A percentile compares a stretch with the other conserved stretches of the same genome.
Conservation (phyloP, 1,140 invertebrate species). For the Campoletis sonorensis region DNA sequence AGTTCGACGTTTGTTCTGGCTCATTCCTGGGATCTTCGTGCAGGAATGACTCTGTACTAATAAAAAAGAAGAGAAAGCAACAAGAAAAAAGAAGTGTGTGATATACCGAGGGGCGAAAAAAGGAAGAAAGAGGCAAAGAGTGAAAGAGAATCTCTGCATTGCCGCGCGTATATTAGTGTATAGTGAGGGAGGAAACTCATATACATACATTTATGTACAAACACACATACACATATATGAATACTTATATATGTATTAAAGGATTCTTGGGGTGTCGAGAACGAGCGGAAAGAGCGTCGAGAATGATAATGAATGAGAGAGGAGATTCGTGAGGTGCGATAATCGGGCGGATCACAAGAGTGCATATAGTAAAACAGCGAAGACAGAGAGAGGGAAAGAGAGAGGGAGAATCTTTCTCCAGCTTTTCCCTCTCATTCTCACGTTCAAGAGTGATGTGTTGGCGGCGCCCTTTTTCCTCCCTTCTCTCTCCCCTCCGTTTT, state of each 20-base stretch:
- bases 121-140: constrained; percentile 37
- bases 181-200: constrained; percentile 26
- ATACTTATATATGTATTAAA: background rate
- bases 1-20: constrained; percentile 4
- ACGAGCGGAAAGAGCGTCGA: constrained; percentile 49
- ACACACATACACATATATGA: background rate
- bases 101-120: constrained; percentile 31
- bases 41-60: constrained; percentile 25
- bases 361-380: constrained; percentile 24
- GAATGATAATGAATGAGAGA: constrained; percentile 58
- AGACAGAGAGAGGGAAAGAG: constrained; percentile 31
- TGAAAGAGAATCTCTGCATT: constrained; percentile 26
- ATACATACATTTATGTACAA: background rate
- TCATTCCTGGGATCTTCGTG: constrained; percentile 34
- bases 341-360: constrained; percentile 42
- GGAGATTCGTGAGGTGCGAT: constrained; percentile 54
- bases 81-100: constrained; percentile 16
- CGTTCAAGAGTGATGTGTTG: background rate
- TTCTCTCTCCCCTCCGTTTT: background rate
- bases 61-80: constrained; percentile 3
- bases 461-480: constrained; percentile 1
- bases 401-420: constrained; percentile 16
- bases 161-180: constrained; percentile 24
- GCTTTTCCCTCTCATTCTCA: constrained; percentile 39
- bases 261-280: constrained; percentile 32